Evolutionary conservation across 1,140 invertebrate species (phyloP).

Genomic region (Aphaenogaster floridana): DNA sequence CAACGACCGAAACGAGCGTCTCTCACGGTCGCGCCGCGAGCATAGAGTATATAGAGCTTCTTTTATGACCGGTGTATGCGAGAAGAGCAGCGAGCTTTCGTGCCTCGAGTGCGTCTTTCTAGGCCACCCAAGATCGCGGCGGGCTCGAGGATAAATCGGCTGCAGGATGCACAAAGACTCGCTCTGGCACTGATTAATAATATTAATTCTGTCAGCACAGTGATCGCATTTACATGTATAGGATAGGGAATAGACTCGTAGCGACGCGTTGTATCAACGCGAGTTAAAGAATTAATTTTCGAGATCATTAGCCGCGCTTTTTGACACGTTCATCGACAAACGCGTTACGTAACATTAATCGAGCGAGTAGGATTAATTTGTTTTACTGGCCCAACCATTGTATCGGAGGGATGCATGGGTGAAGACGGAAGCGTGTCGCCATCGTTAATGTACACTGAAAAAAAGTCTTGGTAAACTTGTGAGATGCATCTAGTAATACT

Average conservation of each 20-base stretch:
- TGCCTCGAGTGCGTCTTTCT: conserved; percentile 47
- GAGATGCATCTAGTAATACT: no score
- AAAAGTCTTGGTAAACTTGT: no score
- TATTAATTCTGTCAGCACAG: conserved; percentile 7
- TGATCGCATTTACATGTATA: neutral
- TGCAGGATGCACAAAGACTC: conserved; percentile 23
- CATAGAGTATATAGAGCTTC: conserved; percentile 48
- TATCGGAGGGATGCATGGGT: neutral
- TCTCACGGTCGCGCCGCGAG: conserved; percentile 36
- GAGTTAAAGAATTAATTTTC: conserved; percentile 1
- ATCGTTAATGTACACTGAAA: neutral
- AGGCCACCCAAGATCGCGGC: conserved; percentile 57
- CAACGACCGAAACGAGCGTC: conserved; percentile 40
- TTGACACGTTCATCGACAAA: neutral
- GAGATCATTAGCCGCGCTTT: neutral
- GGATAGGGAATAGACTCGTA: neutral
- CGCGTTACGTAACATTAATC: neutral
- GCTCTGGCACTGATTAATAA: conserved; percentile 17
- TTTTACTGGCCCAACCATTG: neutral
- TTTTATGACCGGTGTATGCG: conserved; percentile 46
- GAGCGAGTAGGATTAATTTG: conserved; percentile 6
- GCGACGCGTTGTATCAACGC: neutral
- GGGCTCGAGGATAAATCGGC: conserved; percentile 14
- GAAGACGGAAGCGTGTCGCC: neutral
- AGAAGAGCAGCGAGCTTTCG: conserved; percentile 30